Conservation (phyloP, 2,888 invertebrate genomes). For the Chrysolina americana region DNA sequence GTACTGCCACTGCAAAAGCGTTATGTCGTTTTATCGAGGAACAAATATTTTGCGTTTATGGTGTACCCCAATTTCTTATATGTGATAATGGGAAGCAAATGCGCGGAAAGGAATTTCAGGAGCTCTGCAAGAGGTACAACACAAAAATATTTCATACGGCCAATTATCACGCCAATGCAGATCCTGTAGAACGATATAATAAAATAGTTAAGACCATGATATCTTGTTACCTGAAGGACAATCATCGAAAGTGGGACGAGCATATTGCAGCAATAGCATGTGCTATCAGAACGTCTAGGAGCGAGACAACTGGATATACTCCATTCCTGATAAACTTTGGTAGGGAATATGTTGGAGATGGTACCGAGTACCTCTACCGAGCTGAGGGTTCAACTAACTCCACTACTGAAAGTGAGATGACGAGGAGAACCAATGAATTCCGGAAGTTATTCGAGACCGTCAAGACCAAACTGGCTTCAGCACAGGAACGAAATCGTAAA, state of each 20-base stretch:
- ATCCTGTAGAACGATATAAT: conserved; percentile 2
- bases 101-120: conserved; percentile 26
- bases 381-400: too few relatives aligned
- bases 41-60: not conserved
- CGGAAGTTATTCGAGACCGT: too few relatives aligned
- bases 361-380: too few relatives aligned
- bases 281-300: conserved; percentile 45
- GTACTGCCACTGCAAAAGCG: not conserved
- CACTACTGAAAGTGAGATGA: too few relatives aligned
- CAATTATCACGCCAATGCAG: conserved; percentile 26
- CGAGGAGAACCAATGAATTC: too few relatives aligned
- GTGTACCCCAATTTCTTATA: not conserved
- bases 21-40: not conserved
- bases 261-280: conserved; percentile 34
- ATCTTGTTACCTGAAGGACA: too few relatives aligned
- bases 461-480: too few relatives aligned
- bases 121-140: conserved; percentile 8
- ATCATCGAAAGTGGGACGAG: conserved; percentile 15
- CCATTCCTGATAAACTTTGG: conserved; percentile 39
- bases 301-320: conserved; percentile 45
- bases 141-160: conserved; percentile 28
- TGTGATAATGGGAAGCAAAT: conserved; percentile 13
- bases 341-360: too few relatives aligned
- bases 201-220: too few relatives aligned
- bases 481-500: too few relatives aligned